Conservation (phyloP, 1,140 invertebrate species). For the Hypsibius dujardini region DNA sequence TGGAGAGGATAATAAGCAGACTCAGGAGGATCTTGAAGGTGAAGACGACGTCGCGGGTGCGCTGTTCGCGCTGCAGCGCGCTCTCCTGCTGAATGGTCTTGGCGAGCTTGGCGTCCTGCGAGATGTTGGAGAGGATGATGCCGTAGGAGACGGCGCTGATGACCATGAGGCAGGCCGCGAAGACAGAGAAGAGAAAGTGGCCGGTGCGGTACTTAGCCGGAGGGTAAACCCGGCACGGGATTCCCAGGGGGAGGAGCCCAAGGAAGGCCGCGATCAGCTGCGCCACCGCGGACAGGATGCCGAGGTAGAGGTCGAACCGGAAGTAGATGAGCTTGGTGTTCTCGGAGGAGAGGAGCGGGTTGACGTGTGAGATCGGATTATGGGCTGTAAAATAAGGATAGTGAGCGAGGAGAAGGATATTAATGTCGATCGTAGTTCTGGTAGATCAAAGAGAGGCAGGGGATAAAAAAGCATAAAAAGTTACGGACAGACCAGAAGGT, state of each 20-base stretch:
- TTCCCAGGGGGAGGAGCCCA: background rate
- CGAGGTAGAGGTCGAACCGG: background rate
- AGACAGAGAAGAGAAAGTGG: constrained; percentile 1
- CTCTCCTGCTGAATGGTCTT: background rate
- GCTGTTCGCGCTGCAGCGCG: background rate
- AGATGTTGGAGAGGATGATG: constrained; percentile 6
- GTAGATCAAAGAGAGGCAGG: too few relatives aligned
- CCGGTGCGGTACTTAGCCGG: background rate
- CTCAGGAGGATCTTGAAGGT: constrained; percentile 4
- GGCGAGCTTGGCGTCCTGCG: background rate
- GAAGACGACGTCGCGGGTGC: background rate
- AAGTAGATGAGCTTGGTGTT: background rate
- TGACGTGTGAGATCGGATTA: background rate
- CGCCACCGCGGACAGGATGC: background rate
- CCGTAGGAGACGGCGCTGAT: constrained; percentile 3
- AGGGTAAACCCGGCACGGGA: background rate
- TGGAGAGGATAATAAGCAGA: background rate
- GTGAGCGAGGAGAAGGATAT: too few relatives aligned
- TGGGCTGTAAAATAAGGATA: too few relatives aligned
- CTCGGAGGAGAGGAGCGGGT: background rate
- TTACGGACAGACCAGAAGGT: too few relatives aligned
- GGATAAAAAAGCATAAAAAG: too few relatives aligned
- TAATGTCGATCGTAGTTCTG: too few relatives aligned
- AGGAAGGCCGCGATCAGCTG: constrained; percentile 1
- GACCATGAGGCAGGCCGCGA: background rate